Evolutionary conservation across 2,888 invertebrate genomes (phyloP), one percentile per base, ranked within the genome.

Genomic region (Suillia variegata): DNA sequence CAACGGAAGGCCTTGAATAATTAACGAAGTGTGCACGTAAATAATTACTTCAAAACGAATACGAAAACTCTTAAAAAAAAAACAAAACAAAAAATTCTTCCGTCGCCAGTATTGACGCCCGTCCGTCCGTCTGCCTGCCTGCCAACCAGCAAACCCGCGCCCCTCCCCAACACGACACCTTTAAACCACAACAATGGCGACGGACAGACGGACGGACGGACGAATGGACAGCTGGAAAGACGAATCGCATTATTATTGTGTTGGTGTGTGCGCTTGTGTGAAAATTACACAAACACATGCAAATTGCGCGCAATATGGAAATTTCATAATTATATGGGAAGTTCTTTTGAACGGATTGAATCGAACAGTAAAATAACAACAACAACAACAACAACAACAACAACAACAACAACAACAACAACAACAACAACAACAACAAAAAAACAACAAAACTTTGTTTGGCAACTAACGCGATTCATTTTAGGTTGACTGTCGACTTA

Each of bases 301-400:
- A 54, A 61, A 56, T 53, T 31, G 54, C 33, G 18, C 55, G 56
- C 51, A 60, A 67, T 65, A 69, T 70, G 68, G 62, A 71, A 68
- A 67, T 66, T 65, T 62, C 56, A 54, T 71, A 70, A 71, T 71
- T 67, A 71, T 62, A 65, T 67, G 67, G 72, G 69, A 48, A 67
- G 64, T 59, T 20, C 54, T 38, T 56, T 51, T 26, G n/a, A 54
- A 54, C 34, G 18, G 24, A 15, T 22, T 42, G 10, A 42, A 15
- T 17, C 18, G 42, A 8, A 18, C 12, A 42, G 21, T 52, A 38
- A 52, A 52, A 34, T 52, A 24, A n/a, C n/a, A n/a, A n/a, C n/a
- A n/a, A n/a, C n/a, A n/a, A n/a, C n/a, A n/a, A n/a, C n/a, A n/a
- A n/a, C n/a, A n/a, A n/a, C n/a, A n/a, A n/a, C n/a, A n/a, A n/a